These are phyloP conservation scores for Cassiopea andromeda DNA, from an alignment of 30 jellyfish, hydroid and myxozoan genomes.

Conservation along the genomic window DNA sequence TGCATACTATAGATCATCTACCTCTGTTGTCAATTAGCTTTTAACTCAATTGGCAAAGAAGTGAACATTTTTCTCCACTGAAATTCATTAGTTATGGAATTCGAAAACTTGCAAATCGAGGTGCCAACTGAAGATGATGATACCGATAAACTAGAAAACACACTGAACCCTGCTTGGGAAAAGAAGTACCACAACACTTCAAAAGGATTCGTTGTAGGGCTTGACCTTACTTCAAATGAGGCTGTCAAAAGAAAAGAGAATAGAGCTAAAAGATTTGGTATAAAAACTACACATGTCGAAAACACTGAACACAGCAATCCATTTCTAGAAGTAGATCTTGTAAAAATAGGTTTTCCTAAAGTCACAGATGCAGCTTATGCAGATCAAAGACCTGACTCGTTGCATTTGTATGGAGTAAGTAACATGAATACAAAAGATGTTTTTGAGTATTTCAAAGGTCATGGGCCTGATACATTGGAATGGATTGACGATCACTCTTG, in stretches of 20 bases:
- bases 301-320: slow-evolving; percentile 23
- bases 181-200: slow-evolving; percentile 80
- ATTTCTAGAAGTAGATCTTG: slow-evolving; percentile 17
- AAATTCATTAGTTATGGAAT: slow-evolving; percentile 55
- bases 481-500: slow-evolving; percentile 96
- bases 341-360: slow-evolving; percentile 33
- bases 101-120: slow-evolving; percentile 87
- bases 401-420: slow-evolving; percentile 78
- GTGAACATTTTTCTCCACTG: not conserved
- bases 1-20: too few species aligned
- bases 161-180: slow-evolving; percentile 68
- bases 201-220: slow-evolving; percentile 80
- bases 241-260: slow-evolving; percentile 35
- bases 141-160: not conserved
- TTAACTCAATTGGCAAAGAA: too few species aligned
- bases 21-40: too few species aligned
- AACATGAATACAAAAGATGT: slow-evolving; percentile 94
- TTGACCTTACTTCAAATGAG: slow-evolving; percentile 79
- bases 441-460: slow-evolving; percentile 68
- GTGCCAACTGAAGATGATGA: slow-evolving; percentile 71
- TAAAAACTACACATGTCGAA: slow-evolving; percentile 17
- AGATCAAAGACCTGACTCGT: slow-evolving; percentile 65
- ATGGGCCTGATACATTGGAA: slow-evolving; percentile 92
- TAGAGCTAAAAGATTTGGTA: slow-evolving; percentile 89
- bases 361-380: slow-evolving; percentile 73